Percentiles rank a stretch among this genome's conserved stretches.
Evolutionary conservation across 2,888 invertebrate species (phyloP).

Genomic region (Nomada ferruginata): DNA sequence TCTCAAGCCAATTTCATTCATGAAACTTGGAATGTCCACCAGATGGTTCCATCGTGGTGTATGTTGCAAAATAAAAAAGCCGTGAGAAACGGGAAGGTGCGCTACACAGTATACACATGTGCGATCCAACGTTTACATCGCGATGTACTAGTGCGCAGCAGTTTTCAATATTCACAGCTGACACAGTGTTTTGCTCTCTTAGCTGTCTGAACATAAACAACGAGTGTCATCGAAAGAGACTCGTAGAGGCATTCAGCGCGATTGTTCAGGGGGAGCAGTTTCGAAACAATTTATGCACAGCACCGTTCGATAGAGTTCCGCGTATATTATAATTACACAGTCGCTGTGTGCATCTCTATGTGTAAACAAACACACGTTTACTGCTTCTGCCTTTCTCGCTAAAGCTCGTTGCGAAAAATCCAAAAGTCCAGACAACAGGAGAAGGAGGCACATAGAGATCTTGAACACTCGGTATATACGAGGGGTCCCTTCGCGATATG

Average conservation of each 20-base stretch:
- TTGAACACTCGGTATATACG: constrained; percentile 40
- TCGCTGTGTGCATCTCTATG: background rate
- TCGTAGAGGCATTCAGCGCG: constrained; percentile 17
- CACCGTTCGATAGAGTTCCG: constrained; percentile 29
- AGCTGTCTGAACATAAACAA: constrained; percentile 43
- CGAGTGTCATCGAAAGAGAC: constrained; percentile 35
- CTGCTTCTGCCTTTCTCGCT: background rate
- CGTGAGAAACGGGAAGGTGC: background rate
- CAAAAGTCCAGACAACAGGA: too few species aligned
- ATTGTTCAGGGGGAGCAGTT: constrained; percentile 14
- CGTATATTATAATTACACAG: constrained; percentile 30
- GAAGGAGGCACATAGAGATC: constrained; percentile 5
- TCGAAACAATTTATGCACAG: constrained; percentile 31
- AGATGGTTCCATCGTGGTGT: too few species aligned
- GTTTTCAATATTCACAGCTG: constrained; percentile 43
- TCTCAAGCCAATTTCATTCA: constrained; percentile 61
- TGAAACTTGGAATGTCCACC: background rate
- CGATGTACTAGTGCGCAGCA: background rate
- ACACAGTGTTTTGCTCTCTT: constrained; percentile 41
- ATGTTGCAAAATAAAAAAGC: too few species aligned
- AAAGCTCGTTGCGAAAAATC: background rate
- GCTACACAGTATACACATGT: background rate
- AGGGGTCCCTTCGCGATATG: constrained; percentile 70
- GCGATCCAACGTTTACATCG: constrained; percentile 25
- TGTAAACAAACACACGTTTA: background rate